Evolutionary conservation across 2,113 vertebrate genomes (phyloP), one percentile per base, ranked within the genome.

Genomic region (Plotosus lineatus): DNA sequence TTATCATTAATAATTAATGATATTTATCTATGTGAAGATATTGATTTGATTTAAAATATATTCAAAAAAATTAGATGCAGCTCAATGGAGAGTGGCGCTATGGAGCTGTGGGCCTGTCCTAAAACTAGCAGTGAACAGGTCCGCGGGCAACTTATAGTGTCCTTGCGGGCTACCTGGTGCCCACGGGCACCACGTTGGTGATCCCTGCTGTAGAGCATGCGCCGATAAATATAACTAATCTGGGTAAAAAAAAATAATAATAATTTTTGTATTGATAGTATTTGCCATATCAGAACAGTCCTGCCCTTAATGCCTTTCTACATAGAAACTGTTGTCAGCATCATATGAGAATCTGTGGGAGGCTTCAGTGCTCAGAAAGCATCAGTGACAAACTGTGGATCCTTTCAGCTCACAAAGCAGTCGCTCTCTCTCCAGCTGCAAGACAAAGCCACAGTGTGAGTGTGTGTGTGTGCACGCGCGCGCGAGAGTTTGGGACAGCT

Each of bases 401-500:
- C 26, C 53, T 80, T 80, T 80, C 78, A 80, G 36, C 17, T 3
- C 26, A 26, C 48, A n/a, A n/a, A n/a, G n/a, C n/a, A n/a, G n/a
- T 40, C 79, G 2, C 23, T 10, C 51, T 44, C 80, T 21, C 44
- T 38, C 77, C 75, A 80, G 78, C 78, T 80, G 78, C 68, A 80
- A 73, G 68, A 80, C 78, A 80, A 80, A 80, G 55, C 21, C 78
- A 46, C 68, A 3, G 68, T 72, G 66, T 80, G 42, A 61, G 53
- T 72, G 38, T 71, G 38, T 71, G 68, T 66, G 42, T 31, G n/a
- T 53, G 48, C 61, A 56, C 42, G 73, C 60, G 63, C 40, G 75
- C 46, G 56, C 12, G 75, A 23, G 6, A 17, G 51, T 36, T 17
- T 74, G 79, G 58, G 71, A 75, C 71, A 42, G 46, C 48, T 63